Conservation (phyloP, 1,140 invertebrate species). For the Latrodectus geometricus region DNA sequence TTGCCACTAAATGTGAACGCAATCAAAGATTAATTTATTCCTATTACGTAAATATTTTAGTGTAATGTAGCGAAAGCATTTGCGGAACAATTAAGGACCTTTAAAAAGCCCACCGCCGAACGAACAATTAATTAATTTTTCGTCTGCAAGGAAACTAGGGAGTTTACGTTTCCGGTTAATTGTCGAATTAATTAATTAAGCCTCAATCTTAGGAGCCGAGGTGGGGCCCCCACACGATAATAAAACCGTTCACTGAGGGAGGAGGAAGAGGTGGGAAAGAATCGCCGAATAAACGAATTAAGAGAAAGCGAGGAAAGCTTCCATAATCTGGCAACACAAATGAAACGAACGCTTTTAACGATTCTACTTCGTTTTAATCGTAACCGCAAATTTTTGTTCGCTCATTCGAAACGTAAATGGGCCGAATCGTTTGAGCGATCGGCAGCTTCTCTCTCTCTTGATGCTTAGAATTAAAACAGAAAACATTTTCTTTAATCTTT, state of each 20-base stretch:
- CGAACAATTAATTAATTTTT: constrained; percentile 58
- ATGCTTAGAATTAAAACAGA: constrained; percentile 47
- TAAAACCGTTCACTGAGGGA: constrained; percentile 39
- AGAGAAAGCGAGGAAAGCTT: constrained; percentile 57
- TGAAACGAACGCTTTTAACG: constrained; percentile 60
- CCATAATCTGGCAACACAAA: constrained; percentile 60
- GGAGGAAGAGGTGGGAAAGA: constrained; percentile 23
- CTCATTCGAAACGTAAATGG: constrained; percentile 43
- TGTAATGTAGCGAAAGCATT: constrained; percentile 60
- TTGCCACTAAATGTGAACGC: constrained; percentile 58
- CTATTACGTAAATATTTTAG: constrained; percentile 61
- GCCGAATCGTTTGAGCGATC: constrained; percentile 47
- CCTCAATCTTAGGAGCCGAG: constrained; percentile 53
- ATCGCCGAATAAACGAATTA: constrained; percentile 61
- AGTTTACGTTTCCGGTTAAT: constrained; percentile 61
- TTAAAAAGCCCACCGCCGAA: constrained; percentile 60
- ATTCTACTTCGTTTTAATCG: constrained; percentile 60
- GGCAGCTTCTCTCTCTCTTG: constrained; percentile 25
- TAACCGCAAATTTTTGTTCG: constrained; percentile 56
- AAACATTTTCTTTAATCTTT: constrained; percentile 43
- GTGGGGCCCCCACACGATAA: constrained; percentile 30
- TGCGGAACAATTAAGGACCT: constrained; percentile 58
- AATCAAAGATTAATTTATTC: constrained; percentile 61
- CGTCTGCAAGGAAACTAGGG: constrained; percentile 57
- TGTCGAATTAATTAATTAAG: constrained; percentile 61